phyloP scores from a whole-genome alignment of 2,797 vertebrate genomes.

The Tinamus major region DNA sequence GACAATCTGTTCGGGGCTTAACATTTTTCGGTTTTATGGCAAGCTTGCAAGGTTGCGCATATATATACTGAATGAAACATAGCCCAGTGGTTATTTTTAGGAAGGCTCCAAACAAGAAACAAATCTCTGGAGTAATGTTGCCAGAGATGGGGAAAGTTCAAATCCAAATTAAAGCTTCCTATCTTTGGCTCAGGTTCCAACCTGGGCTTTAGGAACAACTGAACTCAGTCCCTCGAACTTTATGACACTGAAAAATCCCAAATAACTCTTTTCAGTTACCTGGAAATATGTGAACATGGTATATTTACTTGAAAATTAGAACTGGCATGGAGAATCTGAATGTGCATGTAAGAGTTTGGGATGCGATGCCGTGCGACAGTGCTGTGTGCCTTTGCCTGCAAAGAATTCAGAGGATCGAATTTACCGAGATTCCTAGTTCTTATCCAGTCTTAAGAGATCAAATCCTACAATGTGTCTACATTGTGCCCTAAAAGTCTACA shows the following conservation, averaged over 20 bases:
- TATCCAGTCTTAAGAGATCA: not conserved
- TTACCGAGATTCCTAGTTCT: not conserved
- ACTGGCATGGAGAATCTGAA: not conserved
- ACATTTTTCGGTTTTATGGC: conserved; percentile 42
- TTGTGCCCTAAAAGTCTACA: too few relatives aligned
- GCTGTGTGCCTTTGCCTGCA: not conserved
- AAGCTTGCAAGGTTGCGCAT: conserved; percentile 56
- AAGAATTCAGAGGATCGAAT: not conserved
- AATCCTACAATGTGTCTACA: not conserved
- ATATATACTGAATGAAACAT: conserved; percentile 56
- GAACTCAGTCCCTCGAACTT: conserved; percentile 14
- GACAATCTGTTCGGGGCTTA: conserved; percentile 1
- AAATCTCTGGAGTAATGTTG: conserved; percentile 54
- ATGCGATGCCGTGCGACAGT: not conserved
- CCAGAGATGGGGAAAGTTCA: conserved; percentile 68
- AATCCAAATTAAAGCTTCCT: conserved; percentile 64
- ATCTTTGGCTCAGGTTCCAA: conserved; percentile 59
- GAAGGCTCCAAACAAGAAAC: conserved; percentile 58
- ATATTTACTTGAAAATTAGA: not conserved
- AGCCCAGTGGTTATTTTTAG: conserved; percentile 64
- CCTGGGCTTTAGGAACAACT: conserved; percentile 53
- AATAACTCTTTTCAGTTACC: not conserved
- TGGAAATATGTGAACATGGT: not conserved
- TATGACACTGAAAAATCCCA: not conserved
- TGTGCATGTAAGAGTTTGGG: not conserved